A percentile compares a stretch with the other conserved stretches of the same genome.
These are phyloP conservation scores for Margarornis squamiger DNA, from an alignment of 2,797 vertebrate species.

Conservation along the genomic window DNA sequence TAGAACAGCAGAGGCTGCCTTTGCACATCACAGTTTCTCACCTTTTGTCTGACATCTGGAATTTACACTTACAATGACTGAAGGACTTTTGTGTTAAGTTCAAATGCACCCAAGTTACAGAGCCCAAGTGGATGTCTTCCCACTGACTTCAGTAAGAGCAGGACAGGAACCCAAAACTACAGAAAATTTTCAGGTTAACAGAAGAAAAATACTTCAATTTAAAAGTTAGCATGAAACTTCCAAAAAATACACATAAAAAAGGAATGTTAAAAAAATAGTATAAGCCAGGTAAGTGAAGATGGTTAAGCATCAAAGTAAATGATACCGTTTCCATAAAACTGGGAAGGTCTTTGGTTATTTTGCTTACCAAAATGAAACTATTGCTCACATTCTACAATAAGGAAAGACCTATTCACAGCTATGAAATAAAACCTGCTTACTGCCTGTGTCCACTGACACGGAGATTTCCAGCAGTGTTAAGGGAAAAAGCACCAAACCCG, in stretches of 20 bases:
- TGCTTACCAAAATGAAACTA: not conserved
- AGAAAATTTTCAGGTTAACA: conserved; percentile 42
- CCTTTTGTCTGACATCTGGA: not conserved
- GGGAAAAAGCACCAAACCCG: not conserved
- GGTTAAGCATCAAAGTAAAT: conserved; percentile 11
- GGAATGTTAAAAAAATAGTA: not conserved
- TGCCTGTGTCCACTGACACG: not conserved
- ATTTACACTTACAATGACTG: not conserved
- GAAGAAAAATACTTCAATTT: conserved; percentile 41
- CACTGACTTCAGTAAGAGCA: not conserved
- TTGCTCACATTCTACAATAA: not conserved
- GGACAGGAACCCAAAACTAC: not conserved
- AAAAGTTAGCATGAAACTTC: conserved; percentile 12
- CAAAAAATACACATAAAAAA: not conserved
- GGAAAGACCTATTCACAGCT: not conserved
- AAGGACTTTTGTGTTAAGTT: not conserved
- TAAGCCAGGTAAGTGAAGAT: not conserved
- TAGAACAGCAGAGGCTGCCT: not conserved
- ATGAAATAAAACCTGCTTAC: conserved; percentile 24
- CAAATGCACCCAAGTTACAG: not conserved
- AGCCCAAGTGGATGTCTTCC: not conserved
- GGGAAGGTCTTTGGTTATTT: not conserved
- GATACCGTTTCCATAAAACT: not conserved
- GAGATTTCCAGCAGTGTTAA: not conserved
- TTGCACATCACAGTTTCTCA: not conserved